phyloP scores from a whole-genome alignment of 2,888 invertebrate genomes.

The Drosophila falleni region DNA sequence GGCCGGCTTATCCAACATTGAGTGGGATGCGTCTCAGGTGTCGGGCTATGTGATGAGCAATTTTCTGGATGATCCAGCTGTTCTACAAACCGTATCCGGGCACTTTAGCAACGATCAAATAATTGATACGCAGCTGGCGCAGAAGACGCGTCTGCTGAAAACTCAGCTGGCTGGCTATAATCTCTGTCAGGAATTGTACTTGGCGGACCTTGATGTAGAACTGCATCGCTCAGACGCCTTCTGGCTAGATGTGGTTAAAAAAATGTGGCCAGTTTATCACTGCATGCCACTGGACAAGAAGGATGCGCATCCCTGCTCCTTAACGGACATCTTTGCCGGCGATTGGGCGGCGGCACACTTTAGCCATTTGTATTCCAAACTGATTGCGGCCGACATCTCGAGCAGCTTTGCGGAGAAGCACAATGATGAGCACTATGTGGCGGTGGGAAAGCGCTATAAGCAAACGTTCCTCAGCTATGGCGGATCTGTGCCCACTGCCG shows the following conservation, averaged over 20 bases:
- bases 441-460: conserved; percentile 90
- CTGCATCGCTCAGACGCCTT: conserved; percentile 91
- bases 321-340: conserved; percentile 92
- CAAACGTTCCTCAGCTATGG: conserved; percentile 94
- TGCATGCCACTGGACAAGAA: conserved; percentile 91
- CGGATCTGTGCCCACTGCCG: conserved; percentile 92
- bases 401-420: conserved; percentile 90
- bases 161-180: conserved; percentile 92
- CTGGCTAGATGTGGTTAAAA: conserved; percentile 93
- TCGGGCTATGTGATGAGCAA: conserved; percentile 93
- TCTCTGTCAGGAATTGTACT: conserved; percentile 92
- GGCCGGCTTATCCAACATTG: conserved; percentile 93
- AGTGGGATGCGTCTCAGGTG: conserved; percentile 96
- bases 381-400: conserved; percentile 96
- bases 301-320: conserved; percentile 94
- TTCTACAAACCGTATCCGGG: conserved; percentile 88
- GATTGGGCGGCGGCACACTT: conserved; percentile 95
- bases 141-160: conserved; percentile 88
- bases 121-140: conserved; percentile 89
- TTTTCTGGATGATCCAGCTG: conserved; percentile 90
- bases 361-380: conserved; percentile 93
- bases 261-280: conserved; percentile 93
- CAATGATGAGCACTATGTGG: conserved; percentile 82
- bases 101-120: conserved; percentile 91
- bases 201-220: conserved; percentile 93